Percentiles rank a stretch among this genome's conserved stretches.
Conservation (phyloP, 2,113 vertebrate species). For the Myiopsitta monachus region DNA sequence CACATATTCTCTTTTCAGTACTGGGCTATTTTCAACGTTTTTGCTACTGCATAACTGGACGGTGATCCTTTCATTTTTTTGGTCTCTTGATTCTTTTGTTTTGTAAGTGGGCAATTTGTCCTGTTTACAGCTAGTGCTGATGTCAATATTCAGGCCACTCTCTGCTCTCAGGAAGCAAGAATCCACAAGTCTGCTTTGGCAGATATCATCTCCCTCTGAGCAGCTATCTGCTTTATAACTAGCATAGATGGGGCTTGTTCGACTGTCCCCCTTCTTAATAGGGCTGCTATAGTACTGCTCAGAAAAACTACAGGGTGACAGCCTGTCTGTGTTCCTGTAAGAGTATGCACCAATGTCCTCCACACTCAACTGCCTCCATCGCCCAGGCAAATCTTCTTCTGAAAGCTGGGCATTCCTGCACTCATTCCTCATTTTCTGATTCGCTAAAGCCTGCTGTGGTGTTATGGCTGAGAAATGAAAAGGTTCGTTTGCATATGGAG, state of each 20-base stretch:
- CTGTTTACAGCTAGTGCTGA: conserved; percentile 76
- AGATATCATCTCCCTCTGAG: conserved; percentile 87
- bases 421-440: conserved; percentile 83
- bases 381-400: conserved; percentile 79
- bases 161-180: conserved; percentile 81
- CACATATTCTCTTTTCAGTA: conserved; percentile 78
- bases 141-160: conserved; percentile 80
- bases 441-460: conserved; percentile 79
- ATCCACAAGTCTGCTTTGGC: conserved; percentile 81
- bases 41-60: conserved; percentile 84
- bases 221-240: conserved; percentile 82
- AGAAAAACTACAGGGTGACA: conserved; percentile 85
- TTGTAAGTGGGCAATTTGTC: conserved; percentile 81
- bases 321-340: conserved; percentile 76
- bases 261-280: conserved; percentile 73
- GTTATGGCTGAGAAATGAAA: conserved; percentile 83
- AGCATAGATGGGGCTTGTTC: conserved; percentile 84
- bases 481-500: conserved; percentile 84
- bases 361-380: conserved; percentile 88
- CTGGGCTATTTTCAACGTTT: conserved; percentile 76
- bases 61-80: conserved; percentile 81
- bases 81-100: conserved; percentile 78
- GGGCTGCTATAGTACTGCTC: conserved; percentile 87
- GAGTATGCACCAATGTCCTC: conserved; percentile 89
- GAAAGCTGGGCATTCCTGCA: conserved; percentile 77